These are phyloP conservation scores for Heteronetta atricapilla DNA, from an alignment of 2,113 vertebrate species.

Conservation along the genomic window DNA sequence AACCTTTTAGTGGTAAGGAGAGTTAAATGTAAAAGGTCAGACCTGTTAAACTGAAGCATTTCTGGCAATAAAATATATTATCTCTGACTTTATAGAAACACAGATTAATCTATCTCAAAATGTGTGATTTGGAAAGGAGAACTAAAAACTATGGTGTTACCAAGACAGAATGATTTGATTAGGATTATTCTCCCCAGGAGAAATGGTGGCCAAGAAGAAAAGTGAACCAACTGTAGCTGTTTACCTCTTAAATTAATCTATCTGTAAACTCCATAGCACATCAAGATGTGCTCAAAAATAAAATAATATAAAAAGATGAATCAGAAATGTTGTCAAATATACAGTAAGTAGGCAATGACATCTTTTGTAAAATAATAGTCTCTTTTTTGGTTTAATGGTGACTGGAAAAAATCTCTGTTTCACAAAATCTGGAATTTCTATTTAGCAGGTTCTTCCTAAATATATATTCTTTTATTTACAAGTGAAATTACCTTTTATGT, in stretches of 20 bases:
- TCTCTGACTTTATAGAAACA: neutral
- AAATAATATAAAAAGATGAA: neutral
- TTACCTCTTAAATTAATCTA: conserved; percentile 31
- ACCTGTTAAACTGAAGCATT: neutral
- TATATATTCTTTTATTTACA: neutral
- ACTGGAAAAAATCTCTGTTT: neutral
- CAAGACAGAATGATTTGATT: conserved; percentile 25
- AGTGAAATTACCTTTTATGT: neutral
- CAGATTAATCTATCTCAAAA: neutral
- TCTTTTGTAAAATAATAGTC: neutral
- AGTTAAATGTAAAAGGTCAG: neutral
- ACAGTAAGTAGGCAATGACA: neutral
- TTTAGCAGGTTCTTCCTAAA: neutral
- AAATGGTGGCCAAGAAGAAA: conserved; percentile 27
- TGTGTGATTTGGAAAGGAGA: neutral
- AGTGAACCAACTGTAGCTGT: neutral
- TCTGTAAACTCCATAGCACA: neutral
- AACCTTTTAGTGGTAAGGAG: neutral
- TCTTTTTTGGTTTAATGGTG: neutral
- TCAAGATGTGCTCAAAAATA: neutral
- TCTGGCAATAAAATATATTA: neutral
- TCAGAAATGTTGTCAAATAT: conserved; percentile 35
- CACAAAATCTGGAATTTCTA: neutral
- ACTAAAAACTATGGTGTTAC: neutral
- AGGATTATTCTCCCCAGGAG: neutral